Evolutionary conservation across 2,888 invertebrate genomes (phyloP).

Genomic region (Ceriagrion tenellum): DNA sequence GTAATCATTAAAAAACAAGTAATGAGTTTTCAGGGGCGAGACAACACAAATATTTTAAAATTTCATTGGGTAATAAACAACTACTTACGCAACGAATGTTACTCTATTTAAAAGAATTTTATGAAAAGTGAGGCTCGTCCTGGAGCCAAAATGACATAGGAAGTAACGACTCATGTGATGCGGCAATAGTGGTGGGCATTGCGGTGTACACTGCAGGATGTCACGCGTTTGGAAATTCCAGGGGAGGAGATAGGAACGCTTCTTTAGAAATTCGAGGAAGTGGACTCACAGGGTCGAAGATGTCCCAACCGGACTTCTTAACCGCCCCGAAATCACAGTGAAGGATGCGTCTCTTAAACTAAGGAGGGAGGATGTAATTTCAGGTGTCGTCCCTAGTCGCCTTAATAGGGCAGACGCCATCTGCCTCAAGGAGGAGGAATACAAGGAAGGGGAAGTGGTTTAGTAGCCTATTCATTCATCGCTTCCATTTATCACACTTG

Average conservation of each 20-base stretch:
- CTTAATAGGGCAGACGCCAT: neutral
- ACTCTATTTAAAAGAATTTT: too few relatives aligned
- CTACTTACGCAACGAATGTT: too few relatives aligned
- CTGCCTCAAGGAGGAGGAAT: neutral
- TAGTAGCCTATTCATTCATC: constrained; percentile 18
- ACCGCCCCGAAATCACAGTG: neutral
- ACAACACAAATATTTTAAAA: too few relatives aligned
- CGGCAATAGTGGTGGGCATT: too few relatives aligned
- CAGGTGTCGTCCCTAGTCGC: neutral
- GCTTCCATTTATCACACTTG: neutral
- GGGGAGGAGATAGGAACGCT: neutral
- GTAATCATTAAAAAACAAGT: too few relatives aligned
- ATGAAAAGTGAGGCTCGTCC: too few relatives aligned
- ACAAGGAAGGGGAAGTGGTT: neutral
- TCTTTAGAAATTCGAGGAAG: neutral
- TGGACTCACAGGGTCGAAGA: neutral
- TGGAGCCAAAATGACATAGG: too few relatives aligned
- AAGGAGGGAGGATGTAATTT: neutral
- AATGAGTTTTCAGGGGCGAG: too few relatives aligned
- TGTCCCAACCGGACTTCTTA: too few relatives aligned
- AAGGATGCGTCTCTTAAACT: neutral
- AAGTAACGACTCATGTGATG: too few relatives aligned
- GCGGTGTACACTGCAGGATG: neutral
- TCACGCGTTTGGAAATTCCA: neutral
- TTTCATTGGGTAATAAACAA: too few relatives aligned